Base-by-base conservation (phyloP, 2,888 invertebrate species). In the Geotrupes spiniger region DNA sequence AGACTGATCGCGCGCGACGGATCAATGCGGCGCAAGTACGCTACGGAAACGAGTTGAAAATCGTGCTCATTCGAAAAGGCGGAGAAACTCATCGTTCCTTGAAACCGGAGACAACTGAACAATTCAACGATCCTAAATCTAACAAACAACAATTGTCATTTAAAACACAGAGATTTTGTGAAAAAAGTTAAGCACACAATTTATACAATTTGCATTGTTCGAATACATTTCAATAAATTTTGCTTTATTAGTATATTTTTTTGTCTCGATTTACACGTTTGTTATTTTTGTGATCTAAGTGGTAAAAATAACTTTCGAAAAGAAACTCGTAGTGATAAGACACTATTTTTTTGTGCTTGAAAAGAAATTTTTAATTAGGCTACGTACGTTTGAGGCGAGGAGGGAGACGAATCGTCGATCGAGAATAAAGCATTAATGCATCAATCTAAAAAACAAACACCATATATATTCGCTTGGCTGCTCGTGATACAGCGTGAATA, bases 111-210 rank as follows among this genome's bases (percentile, higher is more conserved):
- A 36, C 25, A n/a, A 39, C 12, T 39, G 9, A 43, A 36, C 28
- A 45, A 45, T 11, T 37, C 36, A 38, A 27, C 21, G 10, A 37
- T 45, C 17, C 12, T 37, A 37, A 45, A 27, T 38, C 44, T 45
- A 45, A 37, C 29, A 8, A 45, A 45, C 38, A 45, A 37, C 27
- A 15, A 15, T 44, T 11, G 27, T 44, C 27, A 15, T 45, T 39
- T 40, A 31, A 37, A 46, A 46, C 46, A 46, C 40, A 46, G 45
- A 45, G 46, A 40, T 25, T 33, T 41, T 31, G 27, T 40, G 36
- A 27, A 41, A 39, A 40, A 41, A 36, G 31, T 41, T 36, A 36
- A 40, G 36, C 41, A 46, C 41, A 36, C 36, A 33, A 26, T 46
- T 46, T 46, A 11, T 33, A 46, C 36, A 41, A 29, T 40, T 29